phyloP scores from a whole-genome alignment of 2,113 vertebrate genomes.

The Okapia johnstoni region DNA sequence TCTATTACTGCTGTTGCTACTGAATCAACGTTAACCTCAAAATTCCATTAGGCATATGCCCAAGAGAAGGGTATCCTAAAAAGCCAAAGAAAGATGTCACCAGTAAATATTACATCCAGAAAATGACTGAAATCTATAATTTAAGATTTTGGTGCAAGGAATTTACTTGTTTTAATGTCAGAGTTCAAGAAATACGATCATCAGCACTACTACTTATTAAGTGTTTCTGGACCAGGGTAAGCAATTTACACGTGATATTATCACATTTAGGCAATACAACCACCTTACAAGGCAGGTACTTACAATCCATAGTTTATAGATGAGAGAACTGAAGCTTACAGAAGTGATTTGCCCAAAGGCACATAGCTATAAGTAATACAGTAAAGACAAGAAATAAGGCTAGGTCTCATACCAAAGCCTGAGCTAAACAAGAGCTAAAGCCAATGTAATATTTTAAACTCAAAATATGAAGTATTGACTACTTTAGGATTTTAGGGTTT shows the following conservation, averaged over 20 bases:
- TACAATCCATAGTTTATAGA: not conserved
- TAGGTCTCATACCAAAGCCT: not conserved
- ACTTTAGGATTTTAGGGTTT: not conserved
- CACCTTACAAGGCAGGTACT: not conserved
- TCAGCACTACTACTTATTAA: not conserved
- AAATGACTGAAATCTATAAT: conserved; percentile 6
- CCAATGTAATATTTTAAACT: not conserved
- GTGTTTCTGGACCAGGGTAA: not conserved
- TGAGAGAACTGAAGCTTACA: not conserved
- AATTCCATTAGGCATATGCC: not conserved
- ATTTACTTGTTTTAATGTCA: not conserved
- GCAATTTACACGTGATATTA: not conserved
- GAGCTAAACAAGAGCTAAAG: not conserved
- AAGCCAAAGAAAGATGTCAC: not conserved
- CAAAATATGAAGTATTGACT: not conserved
- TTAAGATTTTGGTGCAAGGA: not conserved
- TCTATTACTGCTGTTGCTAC: not conserved
- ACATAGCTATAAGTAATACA: not conserved
- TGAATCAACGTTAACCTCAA: not conserved
- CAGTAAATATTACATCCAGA: not conserved
- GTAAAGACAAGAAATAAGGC: not conserved
- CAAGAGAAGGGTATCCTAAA: not conserved
- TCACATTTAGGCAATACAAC: not conserved
- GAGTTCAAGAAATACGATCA: not conserved
- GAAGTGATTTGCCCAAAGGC: not conserved